Evolutionary conservation across 2,888 invertebrate species (phyloP).

Genomic region (Gari tellinella): DNA sequence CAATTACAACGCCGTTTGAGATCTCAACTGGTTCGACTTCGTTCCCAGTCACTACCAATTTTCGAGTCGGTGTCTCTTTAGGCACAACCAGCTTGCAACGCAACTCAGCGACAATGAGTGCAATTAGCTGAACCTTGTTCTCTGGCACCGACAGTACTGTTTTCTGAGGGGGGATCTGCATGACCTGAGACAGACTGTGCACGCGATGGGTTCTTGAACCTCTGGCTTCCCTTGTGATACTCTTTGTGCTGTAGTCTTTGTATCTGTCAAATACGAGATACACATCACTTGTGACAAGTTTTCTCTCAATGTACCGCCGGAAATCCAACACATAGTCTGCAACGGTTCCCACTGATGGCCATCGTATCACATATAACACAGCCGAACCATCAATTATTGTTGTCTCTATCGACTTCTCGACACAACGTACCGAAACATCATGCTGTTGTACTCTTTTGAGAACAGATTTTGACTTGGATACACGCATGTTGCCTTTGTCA

Average conservation of each 20-base stretch:
- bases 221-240: neutral
- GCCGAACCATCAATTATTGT: slow-evolving; percentile 10
- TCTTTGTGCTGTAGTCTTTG: neutral
- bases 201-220: no score
- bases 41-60: neutral
- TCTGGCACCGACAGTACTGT: neutral
- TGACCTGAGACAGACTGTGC: no score
- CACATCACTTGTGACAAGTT: neutral
- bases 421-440: neutral
- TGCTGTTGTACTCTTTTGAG: slow-evolving; percentile 4
- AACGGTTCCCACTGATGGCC: slow-evolving; percentile 5
- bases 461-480: neutral
- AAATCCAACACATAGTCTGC: slow-evolving; percentile 4
- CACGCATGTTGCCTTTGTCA: slow-evolving; percentile 18
- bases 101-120: neutral
- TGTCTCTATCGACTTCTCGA: no score
- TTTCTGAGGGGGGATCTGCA: no score
- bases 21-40: neutral
- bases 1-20: neutral
- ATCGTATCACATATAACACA: slow-evolving; percentile 5
- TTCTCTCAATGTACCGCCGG: neutral
- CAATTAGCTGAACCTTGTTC: neutral
- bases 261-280: slow-evolving; percentile 14
- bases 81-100: neutral
- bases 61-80: neutral